Evolutionary conservation across 2,113 vertebrate species (phyloP), one percentile per base, ranked within the genome.

Genomic region (Toxotes chatareus): DNA sequence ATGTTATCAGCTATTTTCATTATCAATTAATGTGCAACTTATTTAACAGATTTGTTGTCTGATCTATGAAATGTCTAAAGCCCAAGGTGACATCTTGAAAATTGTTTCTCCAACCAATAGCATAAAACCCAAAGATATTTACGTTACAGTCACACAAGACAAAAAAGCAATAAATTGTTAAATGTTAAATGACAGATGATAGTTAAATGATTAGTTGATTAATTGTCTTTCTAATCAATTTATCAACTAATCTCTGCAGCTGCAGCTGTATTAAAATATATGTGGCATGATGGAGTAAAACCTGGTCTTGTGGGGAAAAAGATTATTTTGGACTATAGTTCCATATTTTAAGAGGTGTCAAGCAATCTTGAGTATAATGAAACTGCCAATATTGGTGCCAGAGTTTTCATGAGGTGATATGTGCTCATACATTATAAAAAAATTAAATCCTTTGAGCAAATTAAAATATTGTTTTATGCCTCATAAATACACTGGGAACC

Each of bases 391-490:
- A 67, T 16, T 67, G 12, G 34, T 67, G 40, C 42, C 46, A 65
- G 42, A 46, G 31, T 70, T 81, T 84, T 86, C 57, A 87, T 51
- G 64, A 85, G 70, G 51, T 62, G 56, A 75, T 65, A 70, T 16
- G 17, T 23, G 23, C 57, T 82, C 61, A 75, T 71, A 67, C 68
- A 68, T 82, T 19, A 64, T 72, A 21, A 36, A 85, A 73, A 73
- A 59, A 67, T 62, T 60, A 13, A 90, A 70, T 75, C 77, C 76
- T 86, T 56, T 73, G 59, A 59, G 55, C 56, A 85, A 84, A 88
- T 91, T 80, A 64, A 88, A 90, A 87, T 73, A 85, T 88, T 85
- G 62, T 88, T 86, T 82, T 80, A 85, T 82, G 86, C 70, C 78
- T 83, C 53, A 82, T 86, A 89, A 91, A 86, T 73, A 89, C 46